Conservation (phyloP, 1,140 invertebrate species). For the Alviniconcha marisindica region DNA sequence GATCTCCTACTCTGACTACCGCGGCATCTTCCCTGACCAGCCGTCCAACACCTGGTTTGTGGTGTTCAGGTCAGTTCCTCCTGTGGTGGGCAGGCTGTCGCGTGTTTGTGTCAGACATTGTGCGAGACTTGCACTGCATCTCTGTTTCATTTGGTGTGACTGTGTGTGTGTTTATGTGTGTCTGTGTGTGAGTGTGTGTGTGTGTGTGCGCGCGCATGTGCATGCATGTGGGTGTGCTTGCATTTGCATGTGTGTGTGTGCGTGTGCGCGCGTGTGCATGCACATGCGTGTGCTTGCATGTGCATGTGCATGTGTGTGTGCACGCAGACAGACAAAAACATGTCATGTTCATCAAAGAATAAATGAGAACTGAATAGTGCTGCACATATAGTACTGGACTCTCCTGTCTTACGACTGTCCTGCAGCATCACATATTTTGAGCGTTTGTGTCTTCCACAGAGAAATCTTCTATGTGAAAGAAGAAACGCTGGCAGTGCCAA, state of each 20-base stretch:
- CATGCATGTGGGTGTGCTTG: not conserved
- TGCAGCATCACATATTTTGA: not conserved
- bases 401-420: no score
- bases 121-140: no score
- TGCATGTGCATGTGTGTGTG: not conserved
- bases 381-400: no score
- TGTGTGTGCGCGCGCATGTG: not conserved
- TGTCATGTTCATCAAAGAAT: not conserved
- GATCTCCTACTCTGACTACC: conserved; percentile 74
- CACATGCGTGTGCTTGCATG: not conserved
- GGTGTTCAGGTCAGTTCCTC: conserved; percentile 67
- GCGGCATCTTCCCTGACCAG: conserved; percentile 71
- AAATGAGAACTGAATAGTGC: not conserved
- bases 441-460: conserved; percentile 47
- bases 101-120: not conserved
- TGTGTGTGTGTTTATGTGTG: not conserved
- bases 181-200: not conserved
- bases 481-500: conserved; percentile 72
- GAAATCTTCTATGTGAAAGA: conserved; percentile 74
- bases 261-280: not conserved
- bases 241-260: not conserved
- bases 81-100: not conserved
- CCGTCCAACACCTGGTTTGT: conserved; percentile 73
- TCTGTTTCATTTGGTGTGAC: no score
- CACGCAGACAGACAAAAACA: no score